Base-by-base conservation (phyloP, 1,140 invertebrate genomes). In the Lepidurus apus region DNA sequence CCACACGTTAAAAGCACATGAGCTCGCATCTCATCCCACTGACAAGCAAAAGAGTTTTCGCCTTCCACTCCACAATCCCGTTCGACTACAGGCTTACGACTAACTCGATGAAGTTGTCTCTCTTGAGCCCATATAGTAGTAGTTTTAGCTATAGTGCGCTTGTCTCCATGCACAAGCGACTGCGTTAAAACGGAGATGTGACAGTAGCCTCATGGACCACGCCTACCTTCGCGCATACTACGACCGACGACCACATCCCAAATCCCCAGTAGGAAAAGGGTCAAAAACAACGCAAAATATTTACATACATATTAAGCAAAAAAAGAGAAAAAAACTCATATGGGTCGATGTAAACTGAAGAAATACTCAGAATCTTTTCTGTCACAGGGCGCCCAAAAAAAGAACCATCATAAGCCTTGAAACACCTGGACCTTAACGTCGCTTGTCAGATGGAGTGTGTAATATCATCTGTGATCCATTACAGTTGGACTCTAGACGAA, bases 61-160 rank as follows among this genome's bases (percentile, higher is more conserved):
- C 53, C 53, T 65, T 13, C 53, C 45, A 65, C 53, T 65, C 53
- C 17, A 65, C 53, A 65, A 65, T 65, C 53, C 53, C 21, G 53
- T 65, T 65, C 53, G 53, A 65, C 53, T 65, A 65, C 53, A 65
- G 53, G 53, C 53, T 65, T 65, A 65, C 53, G 21, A 65, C 53
- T 65, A 65, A 65, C 53, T 65, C 53, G 53, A 65, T 65, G 17
- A 65, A 65, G 53, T 65, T 65, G 53, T 65, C 53, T 65, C 53
- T n/a, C 53, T 65, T 65, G 53, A 65, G 53, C 53, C 53, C 53
- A 65, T 65, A 65, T 21, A 65, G 53, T 65, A 34, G 34, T 34
- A 34, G 34, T 34, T 34, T 34, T 34, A 34, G 34, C 53, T 65
- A 65, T 21, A 21, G 53, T 65, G 21, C 1, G 53, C 53, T 65